Evolutionary conservation across 37 sponge, comb jelly and placozoan genomes (phyloP), one percentile per base, ranked within the genome.

Genomic region (Beroe ovata): DNA sequence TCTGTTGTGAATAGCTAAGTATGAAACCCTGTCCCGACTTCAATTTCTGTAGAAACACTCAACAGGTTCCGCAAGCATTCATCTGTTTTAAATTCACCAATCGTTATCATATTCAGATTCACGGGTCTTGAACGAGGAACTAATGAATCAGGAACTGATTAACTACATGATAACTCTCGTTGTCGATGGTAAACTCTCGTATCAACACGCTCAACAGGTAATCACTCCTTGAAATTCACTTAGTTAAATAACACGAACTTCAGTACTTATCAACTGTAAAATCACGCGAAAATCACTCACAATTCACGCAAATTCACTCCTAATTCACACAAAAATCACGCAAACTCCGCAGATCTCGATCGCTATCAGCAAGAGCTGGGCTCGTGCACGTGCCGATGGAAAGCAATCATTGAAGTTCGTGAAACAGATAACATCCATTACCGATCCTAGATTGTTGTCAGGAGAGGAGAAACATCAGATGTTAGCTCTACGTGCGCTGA

Each of bases 391-490:
- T 21, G 47, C 21, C 14, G 84, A 77, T 29, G 84, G 38, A 1
- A 38, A 77, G 21, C 20, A 2, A 19, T 42, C 84, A 40, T 54
- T 77, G 18, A 33, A 77, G 54, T 77, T 77, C 47, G 84, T 77
- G 3, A 77, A 36, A 40, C 84, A 77, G 23, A 40, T 40, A 8
- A 36, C 84, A 8, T 21, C 42, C n/a, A 21, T 42, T 3, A 77
- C 33, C 2, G 33, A 39, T 23, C 84, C 84, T 3, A 39, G 84
- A 29, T 36, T 77, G n/a, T 23, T 77, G 28, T 42, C 54, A 11
- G 84, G 84, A 29, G 84, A 77, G 54, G 84, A 77, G 84, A 35
- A 77, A 2, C 84, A 77, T 23, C 84, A 77, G 54, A 77, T 77
- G 84, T 77, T 77, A 42, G 84, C 54, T 11, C 54, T 77, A 19